Percentiles rank a stretch among this genome's conserved stretches.
Evolutionary conservation across 35 echinoderm and acorn worm species (phyloP).

Genomic region (Diadema setosum): DNA sequence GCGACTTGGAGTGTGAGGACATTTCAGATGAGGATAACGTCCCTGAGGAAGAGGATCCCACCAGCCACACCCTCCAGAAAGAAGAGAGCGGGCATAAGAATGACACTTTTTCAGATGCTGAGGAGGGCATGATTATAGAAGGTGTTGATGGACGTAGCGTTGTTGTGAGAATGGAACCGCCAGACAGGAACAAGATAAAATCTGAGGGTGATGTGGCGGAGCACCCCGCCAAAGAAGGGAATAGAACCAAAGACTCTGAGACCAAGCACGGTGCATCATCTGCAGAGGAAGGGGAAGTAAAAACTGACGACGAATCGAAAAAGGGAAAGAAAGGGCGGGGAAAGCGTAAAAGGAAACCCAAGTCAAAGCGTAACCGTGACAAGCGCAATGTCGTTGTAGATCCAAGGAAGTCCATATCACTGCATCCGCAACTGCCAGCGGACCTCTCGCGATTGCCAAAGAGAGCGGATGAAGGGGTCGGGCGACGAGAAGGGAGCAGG

Average conservation of each 20-base stretch:
- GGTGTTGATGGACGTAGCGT: neutral
- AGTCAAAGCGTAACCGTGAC: conserved; percentile 19
- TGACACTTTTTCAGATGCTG: neutral
- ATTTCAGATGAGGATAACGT: neutral
- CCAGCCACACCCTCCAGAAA: neutral
- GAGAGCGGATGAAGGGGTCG: neutral
- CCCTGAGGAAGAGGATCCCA: neutral
- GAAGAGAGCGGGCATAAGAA: neutral
- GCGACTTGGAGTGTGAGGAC: neutral
- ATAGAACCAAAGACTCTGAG: neutral
- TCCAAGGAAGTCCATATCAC: conserved; percentile 19
- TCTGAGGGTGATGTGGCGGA: neutral
- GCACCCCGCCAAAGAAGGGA: neutral
- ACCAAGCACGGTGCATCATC: conserved; percentile 31
- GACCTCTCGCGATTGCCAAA: neutral
- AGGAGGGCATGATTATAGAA: neutral
- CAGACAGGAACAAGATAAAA: neutral
- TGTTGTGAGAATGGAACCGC: neutral
- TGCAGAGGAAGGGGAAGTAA: conserved; percentile 58
- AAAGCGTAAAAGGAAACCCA: conserved; percentile 19
- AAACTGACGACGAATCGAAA: conserved; percentile 50
- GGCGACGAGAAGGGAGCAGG: neutral
- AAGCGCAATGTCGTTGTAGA: conserved; percentile 45
- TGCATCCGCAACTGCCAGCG: neutral
- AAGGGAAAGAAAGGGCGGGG: conserved; percentile 14